Evolutionary conservation across 2,888 invertebrate species (phyloP).

Genomic region (Tolmerus cingulatus): DNA sequence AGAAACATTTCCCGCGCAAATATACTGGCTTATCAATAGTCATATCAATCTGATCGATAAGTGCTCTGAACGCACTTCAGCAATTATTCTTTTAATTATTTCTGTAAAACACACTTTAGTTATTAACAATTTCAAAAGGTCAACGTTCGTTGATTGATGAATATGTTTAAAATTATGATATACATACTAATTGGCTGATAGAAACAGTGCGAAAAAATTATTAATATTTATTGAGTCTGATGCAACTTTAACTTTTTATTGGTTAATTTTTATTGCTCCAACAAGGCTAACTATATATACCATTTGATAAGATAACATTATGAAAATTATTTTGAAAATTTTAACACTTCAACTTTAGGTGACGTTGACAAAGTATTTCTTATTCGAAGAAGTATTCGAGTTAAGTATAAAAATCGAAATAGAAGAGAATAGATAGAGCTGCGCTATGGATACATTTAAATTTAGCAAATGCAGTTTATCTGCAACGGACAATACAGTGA

Average conservation of each 20-base stretch:
- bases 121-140: background rate
- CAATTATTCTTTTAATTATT: background rate
- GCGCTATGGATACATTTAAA: too few relatives aligned
- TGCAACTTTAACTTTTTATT: background rate
- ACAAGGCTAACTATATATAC: background rate
- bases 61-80: background rate
- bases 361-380: background rate
- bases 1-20: background rate
- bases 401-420: background rate
- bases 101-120: background rate
- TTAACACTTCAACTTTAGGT: background rate
- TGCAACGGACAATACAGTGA: too few relatives aligned
- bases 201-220: background rate
- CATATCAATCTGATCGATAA: background rate
- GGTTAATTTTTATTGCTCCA: background rate
- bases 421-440: too few relatives aligned
- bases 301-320: background rate
- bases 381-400: background rate
- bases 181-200: background rate
- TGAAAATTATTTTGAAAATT: background rate
- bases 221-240: background rate
- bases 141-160: background rate
- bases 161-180: background rate
- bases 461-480: too few relatives aligned
- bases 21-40: background rate